Percentiles rank a stretch among this genome's conserved stretches.
Evolutionary conservation across 2,888 invertebrate genomes (phyloP).

Genomic region (Patella ulyssiponensis): DNA sequence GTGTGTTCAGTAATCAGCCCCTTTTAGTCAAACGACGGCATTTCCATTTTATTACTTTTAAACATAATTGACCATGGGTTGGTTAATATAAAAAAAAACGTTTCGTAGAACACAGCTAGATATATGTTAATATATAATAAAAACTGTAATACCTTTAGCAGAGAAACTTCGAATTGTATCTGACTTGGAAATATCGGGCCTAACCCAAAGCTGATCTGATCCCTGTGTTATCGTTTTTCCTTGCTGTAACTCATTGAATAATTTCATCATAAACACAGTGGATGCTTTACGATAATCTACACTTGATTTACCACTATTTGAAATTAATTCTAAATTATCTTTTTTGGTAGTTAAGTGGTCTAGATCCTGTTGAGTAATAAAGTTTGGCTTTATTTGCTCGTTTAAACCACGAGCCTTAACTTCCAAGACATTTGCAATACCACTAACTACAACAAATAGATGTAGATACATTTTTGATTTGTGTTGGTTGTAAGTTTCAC

Average conservation of each 20-base stretch:
- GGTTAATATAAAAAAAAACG: too few relatives aligned
- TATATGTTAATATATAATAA: too few relatives aligned
- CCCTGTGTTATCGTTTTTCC: constrained; percentile 8
- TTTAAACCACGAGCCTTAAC: background rate
- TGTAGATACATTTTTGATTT: too few relatives aligned
- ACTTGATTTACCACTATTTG: constrained; percentile 36
- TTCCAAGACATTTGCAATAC: background rate
- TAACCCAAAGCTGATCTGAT: background rate
- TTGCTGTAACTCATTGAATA: constrained; percentile 55
- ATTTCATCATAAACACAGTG: constrained; percentile 54
- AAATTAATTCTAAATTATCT: constrained; percentile 35
- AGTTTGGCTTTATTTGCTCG: background rate
- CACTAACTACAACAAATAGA: background rate
- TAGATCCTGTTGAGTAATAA: background rate
- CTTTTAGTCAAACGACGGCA: too few relatives aligned
- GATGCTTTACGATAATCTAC: constrained; percentile 70
- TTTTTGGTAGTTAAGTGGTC: background rate
- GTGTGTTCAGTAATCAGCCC: too few relatives aligned
- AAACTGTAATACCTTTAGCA: constrained; percentile 44
- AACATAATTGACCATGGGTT: too few relatives aligned
- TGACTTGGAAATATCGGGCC: constrained; percentile 36
- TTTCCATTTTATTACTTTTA: too few relatives aligned
- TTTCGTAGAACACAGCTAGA: too few relatives aligned
- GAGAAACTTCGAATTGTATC: constrained; percentile 61
- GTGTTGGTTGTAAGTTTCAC: too few relatives aligned